A percentile compares a stretch with the other conserved stretches of the same genome.
These are phyloP conservation scores for Andrena chrysosceles DNA, from an alignment of 2,888 invertebrate genomes.

Conservation along the genomic window DNA sequence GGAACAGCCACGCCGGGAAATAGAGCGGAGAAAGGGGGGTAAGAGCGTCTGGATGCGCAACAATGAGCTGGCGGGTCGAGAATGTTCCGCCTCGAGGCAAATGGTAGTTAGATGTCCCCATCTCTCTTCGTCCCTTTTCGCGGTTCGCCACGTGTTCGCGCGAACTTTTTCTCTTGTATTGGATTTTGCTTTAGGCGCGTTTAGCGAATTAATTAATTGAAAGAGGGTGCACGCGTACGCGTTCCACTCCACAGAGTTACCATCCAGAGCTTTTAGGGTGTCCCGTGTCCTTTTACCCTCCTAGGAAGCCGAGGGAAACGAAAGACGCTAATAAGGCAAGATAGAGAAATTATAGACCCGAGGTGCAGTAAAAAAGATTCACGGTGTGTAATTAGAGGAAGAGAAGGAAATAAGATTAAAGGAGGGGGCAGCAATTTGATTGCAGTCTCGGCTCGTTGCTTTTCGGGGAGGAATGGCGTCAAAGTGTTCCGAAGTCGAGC, in stretches of 20 bases:
- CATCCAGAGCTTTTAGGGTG: neutral
- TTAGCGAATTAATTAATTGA: neutral
- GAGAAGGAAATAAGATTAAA: constrained; percentile 15
- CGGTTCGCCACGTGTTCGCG: neutral
- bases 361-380: constrained; percentile 5
- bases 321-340: neutral
- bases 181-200: neutral
- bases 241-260: neutral
- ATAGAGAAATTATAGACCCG: neutral
- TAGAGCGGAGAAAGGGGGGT: constrained; percentile 13
- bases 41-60: constrained; percentile 53
- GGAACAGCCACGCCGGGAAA: constrained; percentile 12
- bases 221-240: neutral
- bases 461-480: constrained; percentile 14
- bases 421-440: constrained; percentile 15
- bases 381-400: constrained; percentile 20
- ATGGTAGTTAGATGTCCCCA: constrained; percentile 37
- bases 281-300: neutral
- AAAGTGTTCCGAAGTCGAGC: neutral
- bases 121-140: constrained; percentile 8
- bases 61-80: constrained; percentile 57
- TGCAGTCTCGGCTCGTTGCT: neutral
- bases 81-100: constrained; percentile 44
- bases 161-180: constrained; percentile 14
- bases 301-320: neutral